Evolutionary conservation across 2,888 invertebrate species (phyloP).

Genomic region (Notodonta ziczac): DNA sequence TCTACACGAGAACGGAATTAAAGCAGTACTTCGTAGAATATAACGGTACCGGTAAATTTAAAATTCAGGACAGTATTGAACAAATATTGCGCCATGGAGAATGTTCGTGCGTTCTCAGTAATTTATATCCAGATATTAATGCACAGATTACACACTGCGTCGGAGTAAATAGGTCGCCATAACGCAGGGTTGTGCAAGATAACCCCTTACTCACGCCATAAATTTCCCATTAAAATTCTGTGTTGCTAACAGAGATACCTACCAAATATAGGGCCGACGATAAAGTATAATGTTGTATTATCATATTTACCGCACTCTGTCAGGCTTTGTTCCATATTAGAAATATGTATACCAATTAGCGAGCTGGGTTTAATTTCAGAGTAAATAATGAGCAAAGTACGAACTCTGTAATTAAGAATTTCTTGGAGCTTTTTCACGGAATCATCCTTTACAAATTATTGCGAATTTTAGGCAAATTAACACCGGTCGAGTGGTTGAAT

Average conservation of each 20-base stretch:
- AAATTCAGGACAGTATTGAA: constrained; percentile 49
- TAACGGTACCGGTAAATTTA: constrained; percentile 29
- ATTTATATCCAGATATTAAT: constrained; percentile 60
- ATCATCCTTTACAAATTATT: constrained; percentile 58
- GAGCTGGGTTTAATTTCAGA: constrained; percentile 32
- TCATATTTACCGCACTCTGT: constrained; percentile 8
- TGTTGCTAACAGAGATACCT: constrained; percentile 23
- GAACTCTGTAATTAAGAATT: constrained; percentile 42
- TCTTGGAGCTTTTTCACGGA: constrained; percentile 47
- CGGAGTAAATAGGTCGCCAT: constrained; percentile 64
- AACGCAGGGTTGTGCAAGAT: constrained; percentile 61
- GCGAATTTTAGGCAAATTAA: constrained; percentile 73
- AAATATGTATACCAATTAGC: constrained; percentile 29
- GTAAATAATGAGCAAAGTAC: constrained; percentile 34
- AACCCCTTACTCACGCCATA: constrained; percentile 58
- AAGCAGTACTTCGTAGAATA: constrained; percentile 21
- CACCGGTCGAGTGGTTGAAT: constrained; percentile 62
- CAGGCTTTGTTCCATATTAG: constrained; percentile 21
- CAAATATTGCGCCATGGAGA: constrained; percentile 42
- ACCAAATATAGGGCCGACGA: constrained; percentile 12
- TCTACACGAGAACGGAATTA: constrained; percentile 8
- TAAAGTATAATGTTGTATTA: not conserved
- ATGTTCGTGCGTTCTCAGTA: constrained; percentile 45
- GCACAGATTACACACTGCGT: constrained; percentile 57
- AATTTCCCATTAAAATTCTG: constrained; percentile 52